Conservation (phyloP, 2,113 vertebrate genomes). For the Saimiri boliviensis region DNA sequence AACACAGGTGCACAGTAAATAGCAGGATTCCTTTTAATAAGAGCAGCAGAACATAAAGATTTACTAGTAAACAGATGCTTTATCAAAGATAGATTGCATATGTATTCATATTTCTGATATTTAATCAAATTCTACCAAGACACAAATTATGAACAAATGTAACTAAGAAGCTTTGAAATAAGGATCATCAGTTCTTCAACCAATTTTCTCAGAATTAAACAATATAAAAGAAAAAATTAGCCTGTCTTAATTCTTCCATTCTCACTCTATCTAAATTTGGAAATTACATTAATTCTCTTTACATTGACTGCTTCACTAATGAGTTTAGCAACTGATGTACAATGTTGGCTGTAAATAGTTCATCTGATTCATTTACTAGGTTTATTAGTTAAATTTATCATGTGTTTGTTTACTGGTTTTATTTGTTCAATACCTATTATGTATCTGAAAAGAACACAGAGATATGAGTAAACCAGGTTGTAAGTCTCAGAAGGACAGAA, state of each 20-base stretch:
- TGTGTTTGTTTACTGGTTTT: neutral
- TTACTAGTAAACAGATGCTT: neutral
- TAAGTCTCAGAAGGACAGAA: neutral
- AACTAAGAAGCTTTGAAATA: conserved; percentile 20
- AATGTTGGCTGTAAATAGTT: neutral
- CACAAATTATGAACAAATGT: neutral
- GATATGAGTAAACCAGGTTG: neutral
- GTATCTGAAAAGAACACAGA: neutral
- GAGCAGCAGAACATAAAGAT: neutral
- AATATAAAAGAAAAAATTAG: conserved; percentile 39
- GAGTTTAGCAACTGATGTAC: conserved; percentile 10
- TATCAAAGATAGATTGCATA: neutral
- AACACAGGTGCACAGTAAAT: neutral
- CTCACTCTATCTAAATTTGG: conserved; percentile 18
- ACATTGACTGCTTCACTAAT: conserved; percentile 20
- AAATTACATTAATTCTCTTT: conserved; percentile 49
- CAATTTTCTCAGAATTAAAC: neutral
- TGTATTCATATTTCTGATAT: neutral
- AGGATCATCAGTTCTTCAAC: neutral
- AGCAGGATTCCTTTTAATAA: neutral
- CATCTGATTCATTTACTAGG: neutral
- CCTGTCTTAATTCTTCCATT: conserved; percentile 10
- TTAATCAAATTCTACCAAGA: neutral
- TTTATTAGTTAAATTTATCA: neutral
- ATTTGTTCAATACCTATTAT: neutral